Percentiles rank a stretch among this genome's conserved stretches.
Conservation (phyloP, 2,797 vertebrate genomes). For the Microctenopoma steveboyesi region DNA sequence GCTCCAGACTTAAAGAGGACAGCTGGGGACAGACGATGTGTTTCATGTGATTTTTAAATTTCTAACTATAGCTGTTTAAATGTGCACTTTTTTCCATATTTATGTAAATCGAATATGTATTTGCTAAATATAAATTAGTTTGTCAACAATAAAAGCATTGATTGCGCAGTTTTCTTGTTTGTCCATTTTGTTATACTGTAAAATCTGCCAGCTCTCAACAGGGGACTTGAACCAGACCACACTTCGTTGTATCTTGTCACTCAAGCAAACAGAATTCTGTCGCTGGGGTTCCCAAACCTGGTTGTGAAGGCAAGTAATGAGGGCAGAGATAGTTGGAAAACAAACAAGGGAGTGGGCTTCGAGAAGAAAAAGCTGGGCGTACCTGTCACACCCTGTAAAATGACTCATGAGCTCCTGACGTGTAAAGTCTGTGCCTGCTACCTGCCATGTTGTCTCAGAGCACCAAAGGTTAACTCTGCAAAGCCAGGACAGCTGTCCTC, state of each 20-base stretch:
- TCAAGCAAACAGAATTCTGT: too few relatives aligned
- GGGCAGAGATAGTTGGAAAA: too few relatives aligned
- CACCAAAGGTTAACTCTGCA: not conserved
- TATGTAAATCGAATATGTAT: too few relatives aligned
- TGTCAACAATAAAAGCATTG: conserved; percentile 10
- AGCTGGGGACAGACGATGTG: not conserved
- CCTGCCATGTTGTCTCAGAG: not conserved
- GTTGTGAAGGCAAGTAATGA: too few relatives aligned
- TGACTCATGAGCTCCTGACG: not conserved
- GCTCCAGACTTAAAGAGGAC: not conserved
- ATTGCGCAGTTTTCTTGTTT: not conserved
- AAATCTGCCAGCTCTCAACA: not conserved
- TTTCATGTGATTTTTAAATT: too few relatives aligned
- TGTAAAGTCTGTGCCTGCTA: not conserved
- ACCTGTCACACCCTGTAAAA: too few relatives aligned
- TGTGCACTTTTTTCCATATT: too few relatives aligned
- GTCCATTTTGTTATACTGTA: not conserved
- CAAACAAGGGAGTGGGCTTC: too few relatives aligned
- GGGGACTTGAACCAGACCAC: conserved; percentile 9
- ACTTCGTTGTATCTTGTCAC: not conserved
- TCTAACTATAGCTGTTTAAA: too few relatives aligned
- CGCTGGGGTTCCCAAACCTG: too few relatives aligned
- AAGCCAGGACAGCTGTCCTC: conserved; percentile 17
- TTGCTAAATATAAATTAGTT: not conserved
- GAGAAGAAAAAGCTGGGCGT: too few relatives aligned